phyloP scores from a whole-genome alignment of 2,113 vertebrate genomes.

The Setophaga petechia region DNA sequence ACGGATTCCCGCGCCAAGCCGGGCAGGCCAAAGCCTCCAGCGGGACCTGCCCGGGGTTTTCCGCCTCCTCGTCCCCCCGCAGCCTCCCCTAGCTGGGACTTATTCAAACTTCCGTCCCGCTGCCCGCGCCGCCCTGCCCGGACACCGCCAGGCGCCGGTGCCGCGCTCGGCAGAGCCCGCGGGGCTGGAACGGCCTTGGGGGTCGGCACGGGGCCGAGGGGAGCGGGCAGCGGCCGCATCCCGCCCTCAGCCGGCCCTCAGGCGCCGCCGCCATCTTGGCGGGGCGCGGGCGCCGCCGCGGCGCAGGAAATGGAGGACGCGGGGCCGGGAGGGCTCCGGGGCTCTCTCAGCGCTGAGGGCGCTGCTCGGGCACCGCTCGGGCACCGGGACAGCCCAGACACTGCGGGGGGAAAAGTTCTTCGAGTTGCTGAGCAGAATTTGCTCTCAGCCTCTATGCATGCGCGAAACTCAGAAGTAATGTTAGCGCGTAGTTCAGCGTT shows the following conservation, averaged over 20 bases:
- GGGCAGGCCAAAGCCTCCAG: not conserved
- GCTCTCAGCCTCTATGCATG: rapidly evolving
- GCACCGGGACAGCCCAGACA: rapidly evolving
- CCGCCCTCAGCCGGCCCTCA: not conserved
- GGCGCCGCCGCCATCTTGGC: not conserved
- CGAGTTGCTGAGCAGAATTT: rapidly evolving
- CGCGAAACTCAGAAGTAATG: not conserved
- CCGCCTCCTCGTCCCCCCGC: not conserved
- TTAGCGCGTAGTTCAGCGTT: not conserved
- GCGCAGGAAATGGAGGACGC: conserved; percentile 12
- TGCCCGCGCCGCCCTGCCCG: not conserved
- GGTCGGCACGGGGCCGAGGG: no score
- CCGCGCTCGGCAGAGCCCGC: not conserved
- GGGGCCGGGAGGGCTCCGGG: not conserved
- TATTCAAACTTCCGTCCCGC: not conserved
- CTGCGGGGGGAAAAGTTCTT: rapidly evolving
- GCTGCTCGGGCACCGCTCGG: rapidly evolving
- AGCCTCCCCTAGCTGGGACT: not conserved
- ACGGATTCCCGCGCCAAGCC: not conserved
- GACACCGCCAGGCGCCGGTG: not conserved
- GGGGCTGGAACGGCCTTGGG: not conserved
- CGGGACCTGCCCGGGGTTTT: not conserved
- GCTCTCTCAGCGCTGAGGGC: not conserved
- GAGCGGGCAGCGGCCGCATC: not conserved
- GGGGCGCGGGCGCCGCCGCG: not conserved